Conservation (phyloP, 2,888 invertebrate genomes). For the Chrysomela aeneicollis region DNA sequence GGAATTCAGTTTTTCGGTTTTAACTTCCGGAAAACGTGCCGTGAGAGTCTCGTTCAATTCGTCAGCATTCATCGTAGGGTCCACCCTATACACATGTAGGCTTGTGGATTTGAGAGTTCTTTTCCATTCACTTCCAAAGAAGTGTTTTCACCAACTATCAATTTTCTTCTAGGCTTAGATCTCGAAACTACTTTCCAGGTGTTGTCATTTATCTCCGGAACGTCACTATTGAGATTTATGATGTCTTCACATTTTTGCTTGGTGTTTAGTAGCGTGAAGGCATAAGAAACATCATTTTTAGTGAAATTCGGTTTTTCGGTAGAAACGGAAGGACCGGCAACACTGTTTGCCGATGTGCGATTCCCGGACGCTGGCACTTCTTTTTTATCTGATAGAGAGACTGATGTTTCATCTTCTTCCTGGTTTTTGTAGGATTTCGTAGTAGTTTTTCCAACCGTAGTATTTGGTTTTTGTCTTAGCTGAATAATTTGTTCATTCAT, state of each 20-base stretch:
- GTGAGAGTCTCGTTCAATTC: conserved; percentile 1
- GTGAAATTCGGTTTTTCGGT: background rate
- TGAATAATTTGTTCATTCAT: conserved; percentile 8
- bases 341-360: background rate
- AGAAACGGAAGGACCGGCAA: conserved; percentile 1
- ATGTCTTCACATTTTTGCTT: conserved; percentile 5
- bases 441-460: background rate
- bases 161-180: background rate
- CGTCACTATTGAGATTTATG: background rate
- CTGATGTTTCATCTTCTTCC: background rate
- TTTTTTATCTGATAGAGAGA: background rate
- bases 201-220: background rate
- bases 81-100: conserved; percentile 12
- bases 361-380: background rate
- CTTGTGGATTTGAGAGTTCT: background rate
- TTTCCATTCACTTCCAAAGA: background rate
- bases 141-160: background rate
- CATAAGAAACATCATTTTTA: conserved; percentile 5
- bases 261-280: background rate
- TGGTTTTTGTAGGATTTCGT: background rate
- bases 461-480: background rate
- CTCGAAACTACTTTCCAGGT: background rate
- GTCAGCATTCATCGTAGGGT: conserved; percentile 10
- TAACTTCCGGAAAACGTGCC: conserved; percentile 10
- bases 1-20: conserved; percentile 1